Conservation (phyloP, 2,888 invertebrate species). For the Pandemis cinnamomeana region DNA sequence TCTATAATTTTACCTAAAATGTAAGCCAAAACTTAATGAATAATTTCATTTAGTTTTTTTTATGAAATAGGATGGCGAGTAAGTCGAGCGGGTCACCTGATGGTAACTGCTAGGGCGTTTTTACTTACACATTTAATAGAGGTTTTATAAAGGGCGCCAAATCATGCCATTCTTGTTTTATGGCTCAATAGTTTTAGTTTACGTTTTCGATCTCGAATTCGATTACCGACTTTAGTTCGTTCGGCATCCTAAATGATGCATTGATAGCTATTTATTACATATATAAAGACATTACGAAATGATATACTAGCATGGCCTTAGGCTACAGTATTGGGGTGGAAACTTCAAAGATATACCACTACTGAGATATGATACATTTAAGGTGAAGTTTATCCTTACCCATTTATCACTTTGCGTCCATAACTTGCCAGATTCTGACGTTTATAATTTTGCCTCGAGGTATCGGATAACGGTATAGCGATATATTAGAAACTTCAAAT, state of each 20-base stretch:
- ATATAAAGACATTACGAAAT: slow-evolving; percentile 15
- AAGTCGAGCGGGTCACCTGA: too few species aligned
- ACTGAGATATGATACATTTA: slow-evolving; percentile 24
- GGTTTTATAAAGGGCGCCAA: neutral
- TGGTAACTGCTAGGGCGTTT: too few species aligned
- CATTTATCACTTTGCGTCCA: slow-evolving; percentile 33
- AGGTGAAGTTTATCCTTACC: slow-evolving; percentile 32
- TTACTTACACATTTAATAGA: too few species aligned
- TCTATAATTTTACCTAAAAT: too few species aligned
- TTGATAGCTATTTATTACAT: neutral
- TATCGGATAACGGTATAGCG: slow-evolving; percentile 11
- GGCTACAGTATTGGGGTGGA: slow-evolving; percentile 11
- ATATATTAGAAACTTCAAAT: neutral
- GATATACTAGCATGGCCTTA: slow-evolving; percentile 9
- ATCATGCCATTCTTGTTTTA: neutral
- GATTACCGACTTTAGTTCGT: neutral
- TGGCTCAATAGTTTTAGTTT: too few species aligned
- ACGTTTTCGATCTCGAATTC: too few species aligned
- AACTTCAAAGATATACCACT: slow-evolving; percentile 28
- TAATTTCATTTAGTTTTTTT: too few species aligned
- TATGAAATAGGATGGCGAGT: too few species aligned
- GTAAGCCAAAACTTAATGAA: too few species aligned
- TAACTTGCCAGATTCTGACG: slow-evolving; percentile 28
- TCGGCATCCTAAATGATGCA: neutral
- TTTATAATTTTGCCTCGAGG: slow-evolving; percentile 20